Base-by-base conservation (phyloP, 2,888 invertebrate species). In the Melanotus villosus region DNA sequence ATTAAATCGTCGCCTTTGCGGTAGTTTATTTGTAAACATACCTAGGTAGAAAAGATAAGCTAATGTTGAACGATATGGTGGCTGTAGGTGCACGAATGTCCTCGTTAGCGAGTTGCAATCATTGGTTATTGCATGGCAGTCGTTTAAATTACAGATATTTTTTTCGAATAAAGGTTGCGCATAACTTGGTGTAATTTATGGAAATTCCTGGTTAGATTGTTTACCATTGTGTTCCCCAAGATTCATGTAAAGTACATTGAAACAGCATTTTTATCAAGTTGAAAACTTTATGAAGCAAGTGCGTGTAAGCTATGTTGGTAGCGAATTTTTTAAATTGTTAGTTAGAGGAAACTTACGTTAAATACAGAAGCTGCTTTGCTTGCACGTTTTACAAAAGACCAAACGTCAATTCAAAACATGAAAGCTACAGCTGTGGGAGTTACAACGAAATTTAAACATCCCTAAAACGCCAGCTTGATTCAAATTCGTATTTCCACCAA, bases 81-180 rank as follows among this genome's bases (percentile, higher is more conserved):
- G 50, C 52, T 62, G 57, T 45, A 54, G 47, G 62, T 47, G 47
- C 67, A 68, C 57, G 67, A 68, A 47, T 68, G 67, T 68, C 62
- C 67, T 62, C 67, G 62, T 68, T 67, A 45, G 56, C 57, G 32
- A 54, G 54, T 43, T 41, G 56, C 54, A 64, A 64, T 64, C 54
- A 43, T 64, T 64, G 54, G 26, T 64, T 64, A 52, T 56, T 64
- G 52, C 52, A 54, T 56, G 52, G 30, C 45, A 54, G 32, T 43
- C 64, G 30, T 54, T 64, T 64, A 59, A 59, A 59, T 59, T 45
- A 59, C 45, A 14, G 21, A 38, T 52, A 30, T 16, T 36, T 56
- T 56, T 56, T 52, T 32, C 2, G 10, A 38, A 12, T 12, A 45
- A 59, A 59, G 45, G 59, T 45, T 59, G 38, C 32, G 32, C 45